A percentile compares a stretch with the other conserved stretches of the same genome.
Evolutionary conservation across 2,113 vertebrate genomes (phyloP).

Genomic region (Planiliza haematocheilus): DNA sequence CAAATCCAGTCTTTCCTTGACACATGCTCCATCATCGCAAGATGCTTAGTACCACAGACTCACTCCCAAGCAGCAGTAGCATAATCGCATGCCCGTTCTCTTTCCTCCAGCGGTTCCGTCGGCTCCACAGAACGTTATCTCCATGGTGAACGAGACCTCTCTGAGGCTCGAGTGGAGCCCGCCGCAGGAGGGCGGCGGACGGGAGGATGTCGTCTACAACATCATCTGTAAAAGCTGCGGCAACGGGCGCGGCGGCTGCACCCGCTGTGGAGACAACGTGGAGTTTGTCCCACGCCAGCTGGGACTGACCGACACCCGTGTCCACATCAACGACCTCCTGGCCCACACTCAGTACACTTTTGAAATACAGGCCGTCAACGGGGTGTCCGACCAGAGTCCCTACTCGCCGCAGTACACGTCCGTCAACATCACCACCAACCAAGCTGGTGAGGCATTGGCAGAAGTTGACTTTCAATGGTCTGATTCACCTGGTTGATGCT

Average conservation of each 20-base stretch:
- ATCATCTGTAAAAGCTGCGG: constrained; percentile 97
- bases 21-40: too few relatives aligned
- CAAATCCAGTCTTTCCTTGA: too few relatives aligned
- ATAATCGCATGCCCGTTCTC: not conserved
- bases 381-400: constrained; percentile 95
- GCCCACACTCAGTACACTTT: constrained; percentile 98
- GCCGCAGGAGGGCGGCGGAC: constrained; percentile 88
- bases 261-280: constrained; percentile 95
- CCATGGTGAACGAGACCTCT: constrained; percentile 95
- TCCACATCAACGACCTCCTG: constrained; percentile 93
- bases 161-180: constrained; percentile 92
- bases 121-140: constrained; percentile 90
- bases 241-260: constrained; percentile 88
- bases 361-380: constrained; percentile 95
- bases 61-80: too few relatives aligned
- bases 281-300: constrained; percentile 94
- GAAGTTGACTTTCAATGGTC: too few relatives aligned
- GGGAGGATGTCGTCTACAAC: constrained; percentile 95
- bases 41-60: too few relatives aligned
- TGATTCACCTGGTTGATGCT: too few relatives aligned
- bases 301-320: constrained; percentile 86
- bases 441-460: constrained; percentile 88
- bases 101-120: constrained; percentile 88
- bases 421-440: constrained; percentile 98
- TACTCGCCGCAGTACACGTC: constrained; percentile 91